Evolutionary conservation across 1,140 invertebrate species (phyloP).

Genomic region (Trypoxylus dichotomus): DNA sequence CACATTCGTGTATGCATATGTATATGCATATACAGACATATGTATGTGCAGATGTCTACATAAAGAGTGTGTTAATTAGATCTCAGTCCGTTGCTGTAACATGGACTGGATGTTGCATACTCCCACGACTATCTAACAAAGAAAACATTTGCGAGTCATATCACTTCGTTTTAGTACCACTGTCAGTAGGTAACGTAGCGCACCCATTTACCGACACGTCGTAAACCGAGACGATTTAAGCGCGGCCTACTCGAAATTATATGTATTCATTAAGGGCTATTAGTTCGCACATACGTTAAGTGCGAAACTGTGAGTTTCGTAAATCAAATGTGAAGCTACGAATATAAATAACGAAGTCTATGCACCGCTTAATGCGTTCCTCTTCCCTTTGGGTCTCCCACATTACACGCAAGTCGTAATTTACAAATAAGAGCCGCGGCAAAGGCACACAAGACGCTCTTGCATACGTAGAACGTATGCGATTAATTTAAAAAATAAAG

Average conservation of each 20-base stretch:
- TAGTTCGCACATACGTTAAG: conserved; percentile 44
- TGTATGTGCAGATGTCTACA: too few relatives aligned
- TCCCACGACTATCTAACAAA: too few relatives aligned
- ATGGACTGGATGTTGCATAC: too few relatives aligned
- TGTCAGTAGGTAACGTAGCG: background rate
- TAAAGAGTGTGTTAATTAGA: too few relatives aligned
- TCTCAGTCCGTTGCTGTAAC: too few relatives aligned
- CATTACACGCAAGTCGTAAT: conserved; percentile 7
- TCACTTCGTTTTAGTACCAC: conserved; percentile 33
- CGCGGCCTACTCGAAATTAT: conserved; percentile 22
- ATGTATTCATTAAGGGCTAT: conserved; percentile 46
- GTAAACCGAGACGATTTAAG: background rate
- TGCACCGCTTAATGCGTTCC: background rate
- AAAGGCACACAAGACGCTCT: background rate
- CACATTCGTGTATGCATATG: background rate
- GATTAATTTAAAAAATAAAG: background rate
- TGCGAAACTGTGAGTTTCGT: conserved; percentile 8
- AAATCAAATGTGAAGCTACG: conserved; percentile 18
- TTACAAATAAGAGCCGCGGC: background rate
- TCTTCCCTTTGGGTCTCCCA: conserved; percentile 33
- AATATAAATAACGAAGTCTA: conserved; percentile 14
- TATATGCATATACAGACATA: too few relatives aligned
- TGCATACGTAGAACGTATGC: background rate
- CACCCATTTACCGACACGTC: background rate
- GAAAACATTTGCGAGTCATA: background rate